Conservation (phyloP, 2,888 invertebrate species). For the Xylocampa areola region DNA sequence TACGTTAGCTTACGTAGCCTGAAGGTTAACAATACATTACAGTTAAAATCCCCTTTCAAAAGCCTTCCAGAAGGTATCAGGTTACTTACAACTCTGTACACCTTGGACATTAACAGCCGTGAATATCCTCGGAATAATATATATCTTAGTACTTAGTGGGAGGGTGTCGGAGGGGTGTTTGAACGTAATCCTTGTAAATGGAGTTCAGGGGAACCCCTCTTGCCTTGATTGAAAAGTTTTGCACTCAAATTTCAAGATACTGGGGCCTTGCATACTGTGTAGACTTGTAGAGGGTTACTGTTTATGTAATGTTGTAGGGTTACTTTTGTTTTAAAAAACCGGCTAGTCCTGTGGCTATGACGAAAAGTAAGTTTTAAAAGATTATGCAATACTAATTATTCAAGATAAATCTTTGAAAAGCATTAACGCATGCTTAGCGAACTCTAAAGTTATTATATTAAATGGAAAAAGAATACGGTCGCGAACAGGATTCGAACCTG, state of each 20-base stretch:
- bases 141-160: conserved; percentile 28
- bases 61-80: no score
- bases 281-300: not conserved
- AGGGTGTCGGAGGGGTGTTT: conserved; percentile 21
- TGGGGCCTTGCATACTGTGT: not conserved
- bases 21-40: no score
- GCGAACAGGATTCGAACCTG: no score
- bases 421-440: no score
- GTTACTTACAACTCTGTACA: not conserved
- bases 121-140: conserved; percentile 10
- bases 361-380: not conserved
- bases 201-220: conserved; percentile 24
- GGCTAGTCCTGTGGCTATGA: not conserved
- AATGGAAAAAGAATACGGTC: no score
- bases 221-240: conserved; percentile 57
- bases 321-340: not conserved
- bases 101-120: not conserved
- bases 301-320: not conserved
- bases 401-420: no score
- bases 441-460: no score
- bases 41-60: no score
- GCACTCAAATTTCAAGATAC: conserved; percentile 26
- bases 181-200: conserved; percentile 45
- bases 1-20: no score
- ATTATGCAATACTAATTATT: conserved; percentile 3